A percentile compares a stretch with the other conserved stretches of the same genome.
Conservation (phyloP, 92 coral and sea anemone genomes). For the Actinostola sp. region DNA sequence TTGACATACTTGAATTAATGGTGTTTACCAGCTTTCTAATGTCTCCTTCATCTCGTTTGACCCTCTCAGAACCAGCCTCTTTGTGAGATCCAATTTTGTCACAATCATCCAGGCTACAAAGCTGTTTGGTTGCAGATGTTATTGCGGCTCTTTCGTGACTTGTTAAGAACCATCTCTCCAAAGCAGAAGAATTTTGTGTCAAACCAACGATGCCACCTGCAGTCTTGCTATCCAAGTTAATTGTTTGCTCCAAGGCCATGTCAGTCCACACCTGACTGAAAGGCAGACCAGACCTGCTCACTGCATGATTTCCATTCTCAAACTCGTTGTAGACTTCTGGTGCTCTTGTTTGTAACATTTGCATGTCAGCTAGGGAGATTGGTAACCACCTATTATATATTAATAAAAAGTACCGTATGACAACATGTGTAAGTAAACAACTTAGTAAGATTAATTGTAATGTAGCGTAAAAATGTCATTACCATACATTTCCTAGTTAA, state of each 20-base stretch:
- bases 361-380: constrained; percentile 67
- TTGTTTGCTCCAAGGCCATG: constrained; percentile 71
- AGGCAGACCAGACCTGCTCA: constrained; percentile 52
- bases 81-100: constrained; percentile 55
- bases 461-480: too few relatives aligned
- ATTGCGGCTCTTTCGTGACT: constrained; percentile 49
- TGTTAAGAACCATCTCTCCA: constrained; percentile 54
- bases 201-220: constrained; percentile 68
- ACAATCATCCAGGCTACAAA: constrained; percentile 35
- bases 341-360: constrained; percentile 44
- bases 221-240: constrained; percentile 74
- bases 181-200: constrained; percentile 54
- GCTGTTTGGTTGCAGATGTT: constrained; percentile 40
- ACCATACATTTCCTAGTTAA: background rate
- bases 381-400: constrained; percentile 57
- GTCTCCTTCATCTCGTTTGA: constrained; percentile 63
- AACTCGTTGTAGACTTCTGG: constrained; percentile 57
- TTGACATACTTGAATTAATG: too few relatives aligned
- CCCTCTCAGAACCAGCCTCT: constrained; percentile 49
- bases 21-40: constrained; percentile 50
- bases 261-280: constrained; percentile 71
- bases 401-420: background rate
- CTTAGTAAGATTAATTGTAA: too few relatives aligned
- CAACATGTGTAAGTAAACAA: too few relatives aligned
- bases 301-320: constrained; percentile 49